A percentile compares a stretch with the other conserved stretches of the same genome.
These are phyloP conservation scores for Pyrocephalus nanus DNA, from an alignment of 2,797 vertebrate genomes.

Conservation along the genomic window DNA sequence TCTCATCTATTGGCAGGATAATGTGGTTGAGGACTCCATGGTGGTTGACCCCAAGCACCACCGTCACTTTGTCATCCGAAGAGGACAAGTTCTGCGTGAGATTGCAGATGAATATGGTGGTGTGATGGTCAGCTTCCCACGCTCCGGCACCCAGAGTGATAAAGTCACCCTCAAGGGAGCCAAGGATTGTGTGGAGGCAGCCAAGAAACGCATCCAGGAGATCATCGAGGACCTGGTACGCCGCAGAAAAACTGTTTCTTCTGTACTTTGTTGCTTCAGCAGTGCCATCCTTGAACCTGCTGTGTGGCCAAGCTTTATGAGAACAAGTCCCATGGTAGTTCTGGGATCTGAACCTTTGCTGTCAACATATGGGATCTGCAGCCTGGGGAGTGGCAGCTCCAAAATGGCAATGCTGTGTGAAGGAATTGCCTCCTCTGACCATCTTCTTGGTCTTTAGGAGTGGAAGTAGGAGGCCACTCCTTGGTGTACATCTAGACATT, in stretches of 20 bases:
- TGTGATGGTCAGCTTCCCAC: conserved; percentile 97
- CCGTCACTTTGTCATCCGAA: conserved; percentile 93
- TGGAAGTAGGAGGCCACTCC: background rate
- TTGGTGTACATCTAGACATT: background rate
- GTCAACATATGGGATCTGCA: background rate
- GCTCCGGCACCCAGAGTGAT: conserved; percentile 90
- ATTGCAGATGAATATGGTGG: conserved; percentile 96
- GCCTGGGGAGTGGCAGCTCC: background rate
- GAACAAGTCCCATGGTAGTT: background rate
- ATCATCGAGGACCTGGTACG: conserved; percentile 94
- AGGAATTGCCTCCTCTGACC: background rate
- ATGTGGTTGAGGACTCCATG: conserved; percentile 92
- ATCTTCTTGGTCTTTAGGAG: background rate
- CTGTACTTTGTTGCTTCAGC: background rate
- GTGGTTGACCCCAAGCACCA: conserved; percentile 93
- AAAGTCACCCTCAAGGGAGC: conserved; percentile 96
- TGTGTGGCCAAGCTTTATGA: background rate
- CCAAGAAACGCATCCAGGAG: conserved; percentile 95
- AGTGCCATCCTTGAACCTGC: background rate
- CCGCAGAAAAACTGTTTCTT: background rate
- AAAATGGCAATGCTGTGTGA: background rate
- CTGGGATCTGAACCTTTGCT: background rate
- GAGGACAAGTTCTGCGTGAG: conserved; percentile 93
- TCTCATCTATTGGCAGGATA: conserved; percentile 80
- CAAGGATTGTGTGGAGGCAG: conserved; percentile 97